These are phyloP conservation scores for Drosophila saltans DNA, from an alignment of 1,140 invertebrate species.

Conservation along the genomic window DNA sequence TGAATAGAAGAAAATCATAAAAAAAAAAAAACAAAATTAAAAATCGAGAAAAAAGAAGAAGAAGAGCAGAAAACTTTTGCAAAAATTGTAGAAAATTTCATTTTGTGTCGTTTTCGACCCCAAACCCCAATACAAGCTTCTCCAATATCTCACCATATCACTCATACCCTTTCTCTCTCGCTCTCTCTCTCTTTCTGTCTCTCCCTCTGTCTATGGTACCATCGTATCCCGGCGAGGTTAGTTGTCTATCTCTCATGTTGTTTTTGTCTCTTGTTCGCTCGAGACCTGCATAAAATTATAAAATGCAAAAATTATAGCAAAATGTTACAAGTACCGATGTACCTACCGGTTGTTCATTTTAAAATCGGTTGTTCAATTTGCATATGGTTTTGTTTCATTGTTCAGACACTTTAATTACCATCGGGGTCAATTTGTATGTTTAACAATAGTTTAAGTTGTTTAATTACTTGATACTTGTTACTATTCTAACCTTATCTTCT, in stretches of 20 bases:
- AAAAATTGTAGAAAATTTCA: slow-evolving; percentile 37
- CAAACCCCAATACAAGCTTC: background rate
- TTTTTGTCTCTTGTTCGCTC: slow-evolving; percentile 10
- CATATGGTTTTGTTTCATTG: slow-evolving; percentile 53
- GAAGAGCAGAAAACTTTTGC: slow-evolving; percentile 29
- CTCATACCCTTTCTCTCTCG: background rate
- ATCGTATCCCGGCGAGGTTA: slow-evolving; percentile 25
- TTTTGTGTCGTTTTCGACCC: slow-evolving; percentile 20
- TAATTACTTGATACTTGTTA: slow-evolving; percentile 37
- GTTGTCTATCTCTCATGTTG: slow-evolving; percentile 1
- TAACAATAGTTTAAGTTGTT: slow-evolving; percentile 34
- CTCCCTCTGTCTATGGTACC: background rate
- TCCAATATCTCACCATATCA: too few relatives aligned
- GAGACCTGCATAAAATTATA: slow-evolving; percentile 61
- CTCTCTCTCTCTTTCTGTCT: slow-evolving; percentile 1
- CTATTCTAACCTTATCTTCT: background rate
- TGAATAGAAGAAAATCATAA: slow-evolving; percentile 28
- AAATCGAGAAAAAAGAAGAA: slow-evolving; percentile 16
- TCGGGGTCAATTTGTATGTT: slow-evolving; percentile 50
- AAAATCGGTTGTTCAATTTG: slow-evolving; percentile 47
- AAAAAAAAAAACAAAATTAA: slow-evolving; percentile 39
- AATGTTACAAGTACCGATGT: slow-evolving; percentile 56
- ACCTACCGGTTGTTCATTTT: slow-evolving; percentile 9
- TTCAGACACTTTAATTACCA: slow-evolving; percentile 52
- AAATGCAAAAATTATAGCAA: slow-evolving; percentile 53